Base-by-base conservation (phyloP, 2,888 invertebrate genomes). In the Tryphoninae sp. region DNA sequence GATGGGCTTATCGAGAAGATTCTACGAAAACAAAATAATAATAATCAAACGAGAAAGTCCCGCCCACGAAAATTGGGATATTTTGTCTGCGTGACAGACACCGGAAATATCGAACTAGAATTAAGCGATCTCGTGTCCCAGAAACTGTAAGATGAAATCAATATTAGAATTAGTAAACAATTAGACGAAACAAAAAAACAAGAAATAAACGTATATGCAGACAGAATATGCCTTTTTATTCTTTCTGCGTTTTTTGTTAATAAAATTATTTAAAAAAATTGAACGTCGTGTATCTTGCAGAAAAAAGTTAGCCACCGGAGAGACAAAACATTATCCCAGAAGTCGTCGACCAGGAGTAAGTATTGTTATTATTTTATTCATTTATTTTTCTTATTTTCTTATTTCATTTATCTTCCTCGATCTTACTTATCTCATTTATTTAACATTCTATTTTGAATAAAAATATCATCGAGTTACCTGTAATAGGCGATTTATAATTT, bases 191-290 rank as follows among this genome's bases (percentile, higher is more conserved):
- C 22, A 55, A 6, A 26, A 16, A 4, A 16, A 42, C 23, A 59
- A 65, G 67, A 69, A 82, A 83, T 83, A 84, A 82, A 83, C 64
- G 49, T 78, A 82, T 78, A 79, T 72, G 80, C 81, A 83, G 81
- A 80, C 80, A 76, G 78, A 80, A 80, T 80, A 75, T 68, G 80
- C 78, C 76, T 83, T 78, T 78, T 76, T 68, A 65, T 83, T 71
- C 33, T 49, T 61, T 53, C 7, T 45, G 9, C 45, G 45, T 3
- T 13, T n/a, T 26, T 49, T 3, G 33, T 23, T 16, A 40, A 22
- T 11, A 16, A 40, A 22, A 51, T 9, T 7, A 16, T 23, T n/a
- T 9, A 51, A 11, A 72, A 16, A 61, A 13, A 40, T 33, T 33
- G 33, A 67, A 58, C 16, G n/a, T 23, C 72, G 59, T 59, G 51